phyloP scores from a whole-genome alignment of 2,888 invertebrate genomes.

The Tipula helvola region DNA sequence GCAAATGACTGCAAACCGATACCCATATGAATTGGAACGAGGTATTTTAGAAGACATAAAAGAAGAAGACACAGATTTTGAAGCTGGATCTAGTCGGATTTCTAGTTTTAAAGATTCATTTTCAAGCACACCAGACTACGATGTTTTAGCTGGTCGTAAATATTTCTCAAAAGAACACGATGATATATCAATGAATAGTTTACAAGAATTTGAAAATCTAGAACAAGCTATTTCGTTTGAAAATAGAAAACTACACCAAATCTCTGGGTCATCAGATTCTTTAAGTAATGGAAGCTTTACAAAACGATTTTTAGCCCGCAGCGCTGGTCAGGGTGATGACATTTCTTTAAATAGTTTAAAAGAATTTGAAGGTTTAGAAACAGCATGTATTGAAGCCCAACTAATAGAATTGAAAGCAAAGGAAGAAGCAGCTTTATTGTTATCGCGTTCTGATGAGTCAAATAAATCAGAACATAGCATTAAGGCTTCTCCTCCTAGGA shows the following conservation, averaged over 20 bases:
- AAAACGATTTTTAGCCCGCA: slow-evolving; percentile 53
- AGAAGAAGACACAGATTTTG: slow-evolving; percentile 84
- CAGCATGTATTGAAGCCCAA: slow-evolving; percentile 73
- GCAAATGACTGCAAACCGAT: slow-evolving; percentile 55
- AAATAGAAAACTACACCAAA: slow-evolving; percentile 53
- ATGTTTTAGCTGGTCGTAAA: slow-evolving; percentile 69
- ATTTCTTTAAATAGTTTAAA: slow-evolving; percentile 75
- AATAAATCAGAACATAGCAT: slow-evolving; percentile 31
- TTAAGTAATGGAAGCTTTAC: slow-evolving; percentile 69
- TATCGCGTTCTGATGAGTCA: slow-evolving; percentile 39
- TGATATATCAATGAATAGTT: slow-evolving; percentile 80
- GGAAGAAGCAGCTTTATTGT: slow-evolving; percentile 69
- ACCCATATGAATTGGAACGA: slow-evolving; percentile 68
- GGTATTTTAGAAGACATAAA: slow-evolving; percentile 83
- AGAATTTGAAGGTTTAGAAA: slow-evolving; percentile 87
- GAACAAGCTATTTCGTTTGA: slow-evolving; percentile 75
- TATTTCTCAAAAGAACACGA: slow-evolving; percentile 80
- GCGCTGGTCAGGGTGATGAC: slow-evolving; percentile 70
- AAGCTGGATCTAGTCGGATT: slow-evolving; percentile 55
- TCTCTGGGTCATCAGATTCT: slow-evolving; percentile 68
- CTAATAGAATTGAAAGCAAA: slow-evolving; percentile 70
- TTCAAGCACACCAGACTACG: slow-evolving; percentile 86
- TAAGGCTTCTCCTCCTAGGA: slow-evolving; percentile 28
- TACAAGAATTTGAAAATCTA: slow-evolving; percentile 88
- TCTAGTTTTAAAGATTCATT: slow-evolving; percentile 79